Conservation (phyloP, 2,888 invertebrate species). For the Heliconius charithonia region DNA sequence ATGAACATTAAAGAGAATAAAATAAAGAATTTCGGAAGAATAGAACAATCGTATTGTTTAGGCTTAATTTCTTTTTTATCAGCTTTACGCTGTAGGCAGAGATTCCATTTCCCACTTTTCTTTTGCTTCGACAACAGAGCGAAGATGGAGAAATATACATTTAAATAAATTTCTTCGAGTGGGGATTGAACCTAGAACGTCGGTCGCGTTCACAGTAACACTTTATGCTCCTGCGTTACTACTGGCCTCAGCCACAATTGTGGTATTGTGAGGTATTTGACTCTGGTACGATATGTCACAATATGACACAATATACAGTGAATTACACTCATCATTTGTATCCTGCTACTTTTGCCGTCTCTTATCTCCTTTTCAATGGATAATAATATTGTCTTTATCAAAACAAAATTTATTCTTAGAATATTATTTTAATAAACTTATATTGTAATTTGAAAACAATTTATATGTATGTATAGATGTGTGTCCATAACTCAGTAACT, state of each 20-base stretch:
- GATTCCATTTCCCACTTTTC: no score
- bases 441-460: not conserved
- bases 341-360: not conserved
- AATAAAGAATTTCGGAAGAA: not conserved
- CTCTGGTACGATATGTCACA: not conserved
- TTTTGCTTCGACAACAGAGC: no score
- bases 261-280: not conserved
- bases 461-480: not conserved
- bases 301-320: not conserved
- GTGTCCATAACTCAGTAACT: slow-evolving; percentile 21
- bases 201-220: no score
- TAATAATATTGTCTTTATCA: not conserved
- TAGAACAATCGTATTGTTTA: not conserved
- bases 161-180: no score
- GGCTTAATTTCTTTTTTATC: no score
- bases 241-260: not conserved
- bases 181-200: no score
- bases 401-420: not conserved
- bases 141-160: no score
- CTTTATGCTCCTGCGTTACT: no score
- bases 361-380: not conserved
- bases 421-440: not conserved
- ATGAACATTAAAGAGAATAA: not conserved
- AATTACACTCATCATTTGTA: not conserved
- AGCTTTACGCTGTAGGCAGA: no score